These are phyloP conservation scores for Notodonta ziczac DNA, from an alignment of 2,888 invertebrate species.

Conservation along the genomic window DNA sequence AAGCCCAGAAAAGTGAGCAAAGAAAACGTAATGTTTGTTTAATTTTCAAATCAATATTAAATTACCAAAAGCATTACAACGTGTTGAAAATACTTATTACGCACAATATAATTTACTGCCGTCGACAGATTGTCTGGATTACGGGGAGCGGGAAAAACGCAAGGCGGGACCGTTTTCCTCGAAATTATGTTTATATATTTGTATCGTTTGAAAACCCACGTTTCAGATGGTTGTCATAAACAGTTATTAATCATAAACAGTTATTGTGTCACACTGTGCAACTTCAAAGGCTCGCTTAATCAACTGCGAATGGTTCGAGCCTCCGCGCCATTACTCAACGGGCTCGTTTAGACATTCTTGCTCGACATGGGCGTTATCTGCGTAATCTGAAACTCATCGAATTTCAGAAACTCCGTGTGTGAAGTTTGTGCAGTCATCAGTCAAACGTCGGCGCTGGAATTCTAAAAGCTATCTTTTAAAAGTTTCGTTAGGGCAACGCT, in stretches of 20 bases:
- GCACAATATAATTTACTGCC: slow-evolving; percentile 37
- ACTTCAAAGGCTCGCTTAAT: slow-evolving; percentile 78
- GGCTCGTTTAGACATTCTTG: slow-evolving; percentile 71
- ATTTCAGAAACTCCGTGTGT: slow-evolving; percentile 32
- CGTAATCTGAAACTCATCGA: slow-evolving; percentile 53
- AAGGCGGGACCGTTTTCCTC: slow-evolving; percentile 20
- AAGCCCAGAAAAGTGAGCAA: not conserved
- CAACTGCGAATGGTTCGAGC: slow-evolving; percentile 75
- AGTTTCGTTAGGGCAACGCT: slow-evolving; percentile 39
- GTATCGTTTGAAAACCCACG: slow-evolving; percentile 49
- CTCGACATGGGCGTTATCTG: slow-evolving; percentile 61
- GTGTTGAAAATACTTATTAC: slow-evolving; percentile 34
- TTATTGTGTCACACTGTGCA: slow-evolving; percentile 62
- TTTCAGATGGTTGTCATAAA: slow-evolving; percentile 70
- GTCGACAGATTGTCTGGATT: slow-evolving; percentile 43
- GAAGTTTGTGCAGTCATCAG: slow-evolving; percentile 43
- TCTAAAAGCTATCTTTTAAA: slow-evolving; percentile 43
- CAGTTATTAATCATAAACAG: slow-evolving; percentile 81
- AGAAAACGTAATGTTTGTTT: not conserved
- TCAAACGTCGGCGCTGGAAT: slow-evolving; percentile 43
- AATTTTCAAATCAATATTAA: slow-evolving; percentile 11
- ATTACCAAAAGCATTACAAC: slow-evolving; percentile 28
- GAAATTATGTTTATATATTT: slow-evolving; percentile 41
- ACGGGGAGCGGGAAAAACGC: slow-evolving; percentile 37
- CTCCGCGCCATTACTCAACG: slow-evolving; percentile 70